Evolutionary conservation across 2,888 invertebrate genomes (phyloP), one percentile per base, ranked within the genome.

Genomic region (Megaustenia siamemsis): DNA sequence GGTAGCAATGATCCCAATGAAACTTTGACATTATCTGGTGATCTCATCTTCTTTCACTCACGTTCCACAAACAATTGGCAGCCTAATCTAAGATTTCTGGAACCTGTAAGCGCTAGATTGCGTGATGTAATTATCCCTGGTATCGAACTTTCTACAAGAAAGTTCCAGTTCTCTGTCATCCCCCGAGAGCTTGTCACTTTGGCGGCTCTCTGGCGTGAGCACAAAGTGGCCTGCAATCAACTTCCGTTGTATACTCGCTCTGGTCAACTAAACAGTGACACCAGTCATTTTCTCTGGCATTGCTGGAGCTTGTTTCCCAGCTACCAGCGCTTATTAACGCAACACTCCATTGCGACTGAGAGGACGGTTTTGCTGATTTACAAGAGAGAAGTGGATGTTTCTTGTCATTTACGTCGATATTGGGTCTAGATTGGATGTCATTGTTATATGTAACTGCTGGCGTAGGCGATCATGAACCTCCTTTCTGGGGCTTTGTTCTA

Each of bases 41-140:
- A 35, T 28, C 28, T 35, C 8, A 66, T 12, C 35, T 10, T 35
- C 35, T 1, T 15, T 66, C 56, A 21, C 24, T 15, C 32, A 32
- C 35, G 32, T 60, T n/a, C n/a, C 24, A 24, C 5, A n/a, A 60
- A 28, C 32, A 32, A 66, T 35, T 38, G 35, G 18, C 6, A 15
- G 4, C 4, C n/a, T 56, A 12, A 15, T 3, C 15, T 35, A 35
- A 18, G 28, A 10, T 28, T 28, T 45, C 12, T 10, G n/a, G 24
- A 15, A n/a, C 45, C 45, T 71, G 71, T 28, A 45, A 71, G 43
- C 28, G 45, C n/a, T 12, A 28, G 43, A 43, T 71, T 71, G 71
- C 71, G 71, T 71, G 71, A 71, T 45, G 71, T 28, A 71, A 43
- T 71, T 28, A 45, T 43, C 71, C 40, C 43, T 18, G n/a, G 10